These are phyloP conservation scores for Aramus guarauna DNA, from an alignment of 2,113 vertebrate species.

Conservation along the genomic window DNA sequence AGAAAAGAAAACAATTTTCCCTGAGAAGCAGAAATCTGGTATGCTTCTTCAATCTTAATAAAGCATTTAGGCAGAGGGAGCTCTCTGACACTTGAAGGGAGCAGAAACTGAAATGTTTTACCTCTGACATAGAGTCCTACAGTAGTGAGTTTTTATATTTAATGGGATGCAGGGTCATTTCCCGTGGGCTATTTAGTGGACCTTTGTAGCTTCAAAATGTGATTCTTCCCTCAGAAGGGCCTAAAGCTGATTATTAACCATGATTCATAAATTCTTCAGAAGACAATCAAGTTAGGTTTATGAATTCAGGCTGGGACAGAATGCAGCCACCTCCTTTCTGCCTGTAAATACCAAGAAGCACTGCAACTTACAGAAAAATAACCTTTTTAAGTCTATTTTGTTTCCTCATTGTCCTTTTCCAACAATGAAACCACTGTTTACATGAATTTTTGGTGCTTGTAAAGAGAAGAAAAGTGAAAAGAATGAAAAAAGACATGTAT, in stretches of 20 bases:
- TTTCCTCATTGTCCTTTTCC: background rate
- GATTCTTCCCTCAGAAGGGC: constrained; percentile 83
- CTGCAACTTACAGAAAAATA: background rate
- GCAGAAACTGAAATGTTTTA: constrained; percentile 61
- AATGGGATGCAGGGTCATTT: constrained; percentile 84
- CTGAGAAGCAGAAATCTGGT: constrained; percentile 16
- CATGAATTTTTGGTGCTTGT: background rate
- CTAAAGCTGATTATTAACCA: constrained; percentile 88
- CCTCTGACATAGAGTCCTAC: constrained; percentile 62
- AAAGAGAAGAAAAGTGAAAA: background rate
- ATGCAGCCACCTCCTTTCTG: constrained; percentile 57
- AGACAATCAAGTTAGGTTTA: constrained; percentile 77
- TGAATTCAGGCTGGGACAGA: constrained; percentile 76
- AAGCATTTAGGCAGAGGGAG: constrained; percentile 40
- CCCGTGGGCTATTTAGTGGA: constrained; percentile 86
- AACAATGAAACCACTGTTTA: background rate
- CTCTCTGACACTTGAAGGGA: constrained; percentile 63
- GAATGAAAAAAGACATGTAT: background rate
- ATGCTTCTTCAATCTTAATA: constrained; percentile 55
- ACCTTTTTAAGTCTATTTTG: background rate
- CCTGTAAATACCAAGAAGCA: constrained; percentile 8
- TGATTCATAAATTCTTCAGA: constrained; percentile 88
- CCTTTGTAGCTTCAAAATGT: constrained; percentile 82
- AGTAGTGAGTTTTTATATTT: constrained; percentile 60
- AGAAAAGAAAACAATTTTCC: constrained; percentile 7